Percentiles rank a stretch among this genome's conserved stretches.
These are phyloP conservation scores for Stichodactyla mertensii DNA, from an alignment of 64 coral and sea anemone genomes.

Conservation along the genomic window DNA sequence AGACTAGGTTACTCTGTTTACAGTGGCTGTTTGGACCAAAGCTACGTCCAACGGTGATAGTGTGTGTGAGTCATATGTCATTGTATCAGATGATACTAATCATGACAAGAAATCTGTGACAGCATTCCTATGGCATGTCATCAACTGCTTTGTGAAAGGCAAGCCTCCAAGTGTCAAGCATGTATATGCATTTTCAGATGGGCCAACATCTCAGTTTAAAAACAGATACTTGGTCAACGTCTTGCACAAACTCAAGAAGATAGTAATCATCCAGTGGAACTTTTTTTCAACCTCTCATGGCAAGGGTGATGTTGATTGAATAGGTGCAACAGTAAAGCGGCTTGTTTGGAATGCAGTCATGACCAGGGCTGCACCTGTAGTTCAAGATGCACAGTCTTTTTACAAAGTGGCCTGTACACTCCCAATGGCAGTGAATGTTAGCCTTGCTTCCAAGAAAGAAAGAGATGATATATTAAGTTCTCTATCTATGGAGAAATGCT, in stretches of 20 bases:
- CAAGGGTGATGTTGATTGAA: constrained; percentile 30
- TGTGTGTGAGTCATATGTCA: not conserved
- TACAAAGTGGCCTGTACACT: constrained; percentile 4
- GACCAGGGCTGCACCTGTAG: constrained; percentile 8
- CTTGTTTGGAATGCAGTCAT: constrained; percentile 26
- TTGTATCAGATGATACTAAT: constrained; percentile 17
- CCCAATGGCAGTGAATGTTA: constrained; percentile 12
- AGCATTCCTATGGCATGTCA: constrained; percentile 10
- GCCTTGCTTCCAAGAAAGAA: not conserved
- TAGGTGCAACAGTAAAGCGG: not conserved
- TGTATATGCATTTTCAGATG: constrained; percentile 38
- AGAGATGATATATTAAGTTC: constrained; percentile 28
- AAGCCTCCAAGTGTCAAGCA: not conserved
- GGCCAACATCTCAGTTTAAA: constrained; percentile 37
- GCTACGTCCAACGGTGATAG: not conserved
- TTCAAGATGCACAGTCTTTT: constrained; percentile 10
- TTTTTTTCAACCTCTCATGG: constrained; percentile 53
- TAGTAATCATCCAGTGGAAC: constrained; percentile 26
- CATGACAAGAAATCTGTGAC: constrained; percentile 28
- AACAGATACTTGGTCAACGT: constrained; percentile 35
- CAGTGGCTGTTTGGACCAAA: too few species aligned
- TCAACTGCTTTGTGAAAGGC: constrained; percentile 14
- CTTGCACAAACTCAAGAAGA: not conserved
- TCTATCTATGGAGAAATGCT: constrained; percentile 35
- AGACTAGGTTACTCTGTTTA: too few species aligned